Percentiles rank a stretch among this genome's conserved stretches.
Evolutionary conservation across 2,113 vertebrate genomes (phyloP).

Genomic region (Nymphicus hollandicus): DNA sequence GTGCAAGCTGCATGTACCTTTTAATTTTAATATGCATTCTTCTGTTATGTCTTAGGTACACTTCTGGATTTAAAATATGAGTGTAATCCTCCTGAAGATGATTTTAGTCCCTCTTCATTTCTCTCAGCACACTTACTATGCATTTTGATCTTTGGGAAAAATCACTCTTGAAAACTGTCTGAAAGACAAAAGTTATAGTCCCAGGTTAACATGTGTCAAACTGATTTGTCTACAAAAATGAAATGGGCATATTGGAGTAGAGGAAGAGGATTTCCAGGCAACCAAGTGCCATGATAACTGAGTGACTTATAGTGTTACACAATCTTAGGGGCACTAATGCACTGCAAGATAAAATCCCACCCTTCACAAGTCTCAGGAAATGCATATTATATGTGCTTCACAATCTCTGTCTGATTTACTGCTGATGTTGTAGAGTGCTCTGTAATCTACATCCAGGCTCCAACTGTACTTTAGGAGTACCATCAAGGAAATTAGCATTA

Average conservation of each 20-base stretch:
- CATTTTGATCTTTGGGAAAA: not conserved
- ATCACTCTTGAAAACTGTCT: not conserved
- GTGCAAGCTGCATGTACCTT: not conserved
- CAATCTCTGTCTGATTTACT: constrained; percentile 40
- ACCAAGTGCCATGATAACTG: constrained; percentile 5
- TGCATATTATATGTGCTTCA: not conserved
- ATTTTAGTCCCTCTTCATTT: not conserved
- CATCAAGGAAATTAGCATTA: constrained; percentile 56
- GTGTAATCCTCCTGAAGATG: not conserved
- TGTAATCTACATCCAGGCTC: constrained; percentile 52
- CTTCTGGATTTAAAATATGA: not conserved
- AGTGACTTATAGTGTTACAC: not conserved
- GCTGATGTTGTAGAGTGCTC: constrained; percentile 41
- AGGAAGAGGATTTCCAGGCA: constrained; percentile 27
- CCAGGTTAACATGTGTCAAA: constrained; percentile 22
- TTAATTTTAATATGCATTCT: not conserved
- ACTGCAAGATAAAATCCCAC: constrained; percentile 41
- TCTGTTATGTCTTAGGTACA: not conserved
- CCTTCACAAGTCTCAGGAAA: constrained; percentile 44
- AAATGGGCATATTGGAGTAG: not conserved
- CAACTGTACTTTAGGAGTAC: constrained; percentile 16
- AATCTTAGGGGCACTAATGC: constrained; percentile 36
- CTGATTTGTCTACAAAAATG: constrained; percentile 27
- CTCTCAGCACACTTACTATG: not conserved
- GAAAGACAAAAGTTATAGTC: constrained; percentile 12